Percentiles rank a stretch among this genome's conserved stretches.
Evolutionary conservation across 2,113 vertebrate species (phyloP).

Genomic region (Peucedramus taeniatus): DNA sequence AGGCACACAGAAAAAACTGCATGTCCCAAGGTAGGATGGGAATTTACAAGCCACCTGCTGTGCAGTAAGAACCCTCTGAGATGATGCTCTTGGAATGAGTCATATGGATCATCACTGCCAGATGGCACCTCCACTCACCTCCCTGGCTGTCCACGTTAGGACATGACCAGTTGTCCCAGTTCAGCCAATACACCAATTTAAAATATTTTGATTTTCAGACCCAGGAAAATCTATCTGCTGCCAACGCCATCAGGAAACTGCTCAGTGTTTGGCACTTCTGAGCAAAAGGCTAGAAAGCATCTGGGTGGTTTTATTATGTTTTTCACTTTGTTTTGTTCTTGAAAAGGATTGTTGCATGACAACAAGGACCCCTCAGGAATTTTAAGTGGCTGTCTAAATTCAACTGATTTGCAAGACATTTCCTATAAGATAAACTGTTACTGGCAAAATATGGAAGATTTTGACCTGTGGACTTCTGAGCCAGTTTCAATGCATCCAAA

Average conservation of each 20-base stretch:
- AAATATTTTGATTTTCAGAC: neutral
- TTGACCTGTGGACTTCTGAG: neutral
- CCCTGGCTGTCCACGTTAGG: neutral
- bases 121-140: neutral
- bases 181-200: neutral
- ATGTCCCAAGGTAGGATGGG: neutral
- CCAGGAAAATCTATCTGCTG: neutral
- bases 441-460: neutral
- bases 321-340: neutral
- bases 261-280: neutral
- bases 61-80: neutral
- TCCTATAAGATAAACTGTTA: neutral
- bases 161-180: neutral
- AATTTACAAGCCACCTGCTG: neutral
- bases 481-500: neutral
- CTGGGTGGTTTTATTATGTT: fast-evolving
- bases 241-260: neutral
- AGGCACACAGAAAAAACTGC: neutral
- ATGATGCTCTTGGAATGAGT: neutral
- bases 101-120: neutral
- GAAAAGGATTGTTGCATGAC: neutral
- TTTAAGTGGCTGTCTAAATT: neutral
- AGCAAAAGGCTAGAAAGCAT: neutral
- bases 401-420: neutral
- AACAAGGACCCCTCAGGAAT: neutral